phyloP scores from a whole-genome alignment of 1,140 invertebrate genomes.

The Hestina assimilis region DNA sequence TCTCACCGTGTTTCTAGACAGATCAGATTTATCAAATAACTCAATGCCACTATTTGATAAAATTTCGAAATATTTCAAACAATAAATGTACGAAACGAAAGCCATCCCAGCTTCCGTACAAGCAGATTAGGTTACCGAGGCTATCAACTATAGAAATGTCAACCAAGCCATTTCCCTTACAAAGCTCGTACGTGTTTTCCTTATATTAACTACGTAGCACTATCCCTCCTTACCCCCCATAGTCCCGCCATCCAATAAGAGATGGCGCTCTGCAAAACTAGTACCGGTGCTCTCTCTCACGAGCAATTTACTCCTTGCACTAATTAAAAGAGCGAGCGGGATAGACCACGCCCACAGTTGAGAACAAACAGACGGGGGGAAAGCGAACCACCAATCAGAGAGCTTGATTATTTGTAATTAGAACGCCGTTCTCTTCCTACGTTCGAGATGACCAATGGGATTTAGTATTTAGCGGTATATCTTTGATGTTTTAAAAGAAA shows the following conservation, averaged over 20 bases:
- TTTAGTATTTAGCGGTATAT: slow-evolving; percentile 57
- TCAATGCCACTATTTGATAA: no score
- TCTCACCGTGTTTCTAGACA: no score
- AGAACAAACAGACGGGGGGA: slow-evolving; percentile 76
- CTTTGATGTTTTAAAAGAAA: slow-evolving; percentile 27
- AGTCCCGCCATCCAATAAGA: slow-evolving; percentile 72
- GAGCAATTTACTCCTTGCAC: slow-evolving; percentile 78
- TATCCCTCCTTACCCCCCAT: slow-evolving; percentile 53
- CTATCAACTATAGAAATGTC: slow-evolving; percentile 67
- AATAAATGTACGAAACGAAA: not conserved
- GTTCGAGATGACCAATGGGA: slow-evolving; percentile 71
- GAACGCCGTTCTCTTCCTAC: slow-evolving; percentile 67
- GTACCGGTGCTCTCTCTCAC: slow-evolving; percentile 63
- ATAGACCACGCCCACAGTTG: slow-evolving; percentile 63
- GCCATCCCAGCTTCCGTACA: slow-evolving; percentile 18
- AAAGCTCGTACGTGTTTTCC: slow-evolving; percentile 72
- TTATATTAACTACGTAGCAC: slow-evolving; percentile 71
- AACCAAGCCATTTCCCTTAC: slow-evolving; percentile 68
- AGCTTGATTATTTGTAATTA: slow-evolving; percentile 77
- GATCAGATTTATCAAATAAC: no score
- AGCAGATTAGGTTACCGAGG: slow-evolving; percentile 55
- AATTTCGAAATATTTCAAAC: not conserved
- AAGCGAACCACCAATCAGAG: slow-evolving; percentile 54
- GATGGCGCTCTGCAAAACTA: slow-evolving; percentile 70
- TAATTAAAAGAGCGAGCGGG: slow-evolving; percentile 77